Evolutionary conservation across 2,797 vertebrate species (phyloP).

Genomic region (Takifugu rubripes): DNA sequence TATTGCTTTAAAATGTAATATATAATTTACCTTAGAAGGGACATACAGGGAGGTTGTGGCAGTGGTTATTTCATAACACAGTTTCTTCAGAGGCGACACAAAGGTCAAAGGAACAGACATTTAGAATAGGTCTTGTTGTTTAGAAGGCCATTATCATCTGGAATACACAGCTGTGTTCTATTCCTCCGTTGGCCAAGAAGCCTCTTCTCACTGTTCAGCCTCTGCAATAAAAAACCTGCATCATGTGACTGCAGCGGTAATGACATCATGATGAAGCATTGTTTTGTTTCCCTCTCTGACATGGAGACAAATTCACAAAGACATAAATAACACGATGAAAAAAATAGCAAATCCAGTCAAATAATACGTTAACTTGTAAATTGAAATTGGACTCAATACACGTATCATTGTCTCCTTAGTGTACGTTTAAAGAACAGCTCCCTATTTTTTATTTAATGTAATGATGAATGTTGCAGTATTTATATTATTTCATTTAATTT

Average conservation of each 20-base stretch:
- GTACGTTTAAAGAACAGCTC: not conserved
- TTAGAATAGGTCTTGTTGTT: constrained; percentile 56
- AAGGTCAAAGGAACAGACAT: constrained; percentile 22
- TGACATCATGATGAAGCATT: constrained; percentile 7
- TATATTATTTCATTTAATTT: not conserved
- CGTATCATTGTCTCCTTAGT: too few species aligned
- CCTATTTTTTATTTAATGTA: not conserved
- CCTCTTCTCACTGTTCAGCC: constrained; percentile 22
- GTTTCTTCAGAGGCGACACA: constrained; percentile 20
- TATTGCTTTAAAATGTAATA: not conserved
- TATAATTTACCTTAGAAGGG: not conserved
- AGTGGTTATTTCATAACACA: not conserved
- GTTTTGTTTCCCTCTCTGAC: not conserved
- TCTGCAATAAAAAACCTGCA: constrained; percentile 21
- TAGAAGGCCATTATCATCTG: constrained; percentile 35
- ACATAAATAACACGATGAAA: not conserved
- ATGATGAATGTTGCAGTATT: not conserved
- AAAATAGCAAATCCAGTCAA: not conserved
- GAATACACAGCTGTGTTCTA: constrained; percentile 63
- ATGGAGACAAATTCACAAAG: not conserved
- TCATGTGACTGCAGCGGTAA: constrained; percentile 24
- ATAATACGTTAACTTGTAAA: not conserved
- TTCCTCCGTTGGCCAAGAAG: constrained; percentile 27
- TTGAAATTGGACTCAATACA: not conserved
- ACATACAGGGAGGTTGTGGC: not conserved